Percentiles rank a stretch among this genome's conserved stretches.
phyloP scores from a whole-genome alignment of 2,113 vertebrate species.

The Sterrhoptilus dennistouni region DNA sequence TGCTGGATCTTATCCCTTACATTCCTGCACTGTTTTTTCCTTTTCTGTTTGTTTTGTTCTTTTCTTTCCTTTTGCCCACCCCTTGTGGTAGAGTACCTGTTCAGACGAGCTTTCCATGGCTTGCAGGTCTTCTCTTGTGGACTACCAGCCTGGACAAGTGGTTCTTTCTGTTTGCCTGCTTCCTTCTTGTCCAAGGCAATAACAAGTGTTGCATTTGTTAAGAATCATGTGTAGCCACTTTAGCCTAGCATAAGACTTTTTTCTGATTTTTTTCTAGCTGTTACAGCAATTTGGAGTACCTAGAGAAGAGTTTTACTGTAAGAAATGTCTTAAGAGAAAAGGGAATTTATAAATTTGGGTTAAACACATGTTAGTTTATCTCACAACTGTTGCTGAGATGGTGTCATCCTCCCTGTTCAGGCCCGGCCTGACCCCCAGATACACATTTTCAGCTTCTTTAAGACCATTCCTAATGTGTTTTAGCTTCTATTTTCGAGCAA shows the following conservation, averaged over 20 bases:
- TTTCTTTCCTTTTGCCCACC: neutral
- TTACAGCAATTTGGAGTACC: neutral
- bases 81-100: neutral
- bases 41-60: neutral
- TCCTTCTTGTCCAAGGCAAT: neutral
- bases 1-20: neutral
- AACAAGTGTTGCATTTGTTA: neutral
- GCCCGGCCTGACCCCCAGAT: rapidly evolving
- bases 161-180: neutral
- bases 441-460: neutral
- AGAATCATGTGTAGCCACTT: neutral
- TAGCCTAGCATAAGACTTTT: neutral
- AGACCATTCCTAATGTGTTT: neutral
- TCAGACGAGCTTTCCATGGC: neutral
- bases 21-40: neutral
- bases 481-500: neutral
- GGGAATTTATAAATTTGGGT: neutral
- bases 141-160: neutral
- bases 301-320: neutral
- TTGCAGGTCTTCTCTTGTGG: neutral
- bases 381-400: neutral
- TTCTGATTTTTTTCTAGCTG: neutral
- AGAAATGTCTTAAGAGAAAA: neutral
- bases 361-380: neutral
- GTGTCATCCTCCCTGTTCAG: neutral